These are phyloP conservation scores for Cotesia congregata DNA, from an alignment of 2,888 invertebrate species.

Conservation along the genomic window DNA sequence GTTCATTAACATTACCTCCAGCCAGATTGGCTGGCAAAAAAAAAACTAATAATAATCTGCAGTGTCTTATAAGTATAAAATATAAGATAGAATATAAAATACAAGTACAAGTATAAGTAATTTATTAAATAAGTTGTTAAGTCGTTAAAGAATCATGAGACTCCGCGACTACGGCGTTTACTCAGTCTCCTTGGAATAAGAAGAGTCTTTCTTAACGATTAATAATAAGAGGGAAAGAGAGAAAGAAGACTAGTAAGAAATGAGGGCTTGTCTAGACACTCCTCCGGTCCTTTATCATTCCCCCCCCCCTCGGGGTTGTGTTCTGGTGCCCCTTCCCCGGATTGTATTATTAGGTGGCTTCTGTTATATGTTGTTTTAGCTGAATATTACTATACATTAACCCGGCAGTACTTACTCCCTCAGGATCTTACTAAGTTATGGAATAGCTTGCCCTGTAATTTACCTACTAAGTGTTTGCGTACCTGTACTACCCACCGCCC, in stretches of 20 bases:
- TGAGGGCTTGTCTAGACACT: conserved; percentile 30
- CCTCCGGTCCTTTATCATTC: neutral
- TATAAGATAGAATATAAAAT: neutral
- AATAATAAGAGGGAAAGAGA: conserved; percentile 19
- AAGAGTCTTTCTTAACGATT: conserved; percentile 20
- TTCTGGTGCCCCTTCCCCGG: neutral
- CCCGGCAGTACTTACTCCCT: conserved; percentile 46
- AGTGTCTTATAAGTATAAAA: no score
- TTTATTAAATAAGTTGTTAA: conserved; percentile 19
- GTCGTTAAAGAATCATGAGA: conserved; percentile 11
- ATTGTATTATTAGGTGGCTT: conserved; percentile 54
- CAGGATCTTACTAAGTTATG: conserved; percentile 59
- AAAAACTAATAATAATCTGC: neutral
- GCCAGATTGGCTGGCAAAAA: neutral
- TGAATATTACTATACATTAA: conserved; percentile 52
- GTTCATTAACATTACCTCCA: neutral
- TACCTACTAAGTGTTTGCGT: conserved; percentile 65
- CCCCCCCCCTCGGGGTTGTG: neutral
- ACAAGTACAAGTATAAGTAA: conserved; percentile 4
- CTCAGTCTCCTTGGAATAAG: conserved; percentile 5
- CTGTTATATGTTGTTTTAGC: conserved; percentile 31
- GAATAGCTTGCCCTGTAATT: conserved; percentile 62
- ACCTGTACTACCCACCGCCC: conserved; percentile 49
- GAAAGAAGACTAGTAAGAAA: conserved; percentile 18
- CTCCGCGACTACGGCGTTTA: conserved; percentile 1